Conservation (phyloP, 2,888 invertebrate species). For the Clunio marinus region DNA sequence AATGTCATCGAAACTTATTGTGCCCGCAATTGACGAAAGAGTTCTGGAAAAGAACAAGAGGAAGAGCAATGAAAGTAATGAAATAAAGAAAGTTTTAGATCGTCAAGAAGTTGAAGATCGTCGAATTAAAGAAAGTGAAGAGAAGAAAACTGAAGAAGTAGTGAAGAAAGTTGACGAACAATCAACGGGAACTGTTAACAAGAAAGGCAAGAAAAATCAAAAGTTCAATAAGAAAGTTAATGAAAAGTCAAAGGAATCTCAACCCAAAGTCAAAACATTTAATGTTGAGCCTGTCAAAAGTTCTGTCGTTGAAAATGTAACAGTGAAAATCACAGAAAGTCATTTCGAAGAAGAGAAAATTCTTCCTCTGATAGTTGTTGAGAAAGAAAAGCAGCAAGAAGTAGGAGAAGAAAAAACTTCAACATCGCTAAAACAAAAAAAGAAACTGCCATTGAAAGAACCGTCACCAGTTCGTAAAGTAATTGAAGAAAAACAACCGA, state of each 20-base stretch:
- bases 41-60: slow-evolving; percentile 15
- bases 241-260: background rate
- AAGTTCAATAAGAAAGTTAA: background rate
- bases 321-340: too few relatives aligned
- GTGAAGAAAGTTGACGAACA: background rate
- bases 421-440: background rate
- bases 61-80: too few relatives aligned
- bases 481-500: background rate
- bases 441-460: background rate
- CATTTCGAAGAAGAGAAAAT: too few relatives aligned
- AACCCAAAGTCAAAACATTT: background rate
- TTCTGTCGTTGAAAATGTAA: too few relatives aligned
- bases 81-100: too few relatives aligned
- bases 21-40: slow-evolving; percentile 50
- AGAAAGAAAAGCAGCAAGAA: too few relatives aligned
- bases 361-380: too few relatives aligned
- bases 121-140: background rate
- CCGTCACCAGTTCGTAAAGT: too few relatives aligned
- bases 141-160: background rate
- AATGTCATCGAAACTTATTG: slow-evolving; percentile 48
- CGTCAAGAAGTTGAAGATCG: background rate
- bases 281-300: too few relatives aligned
- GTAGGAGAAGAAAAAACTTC: background rate
- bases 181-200: too few relatives aligned
- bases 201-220: slow-evolving; percentile 5